Base-by-base conservation (phyloP, 1,140 invertebrate species). In the Papilio machaon region DNA sequence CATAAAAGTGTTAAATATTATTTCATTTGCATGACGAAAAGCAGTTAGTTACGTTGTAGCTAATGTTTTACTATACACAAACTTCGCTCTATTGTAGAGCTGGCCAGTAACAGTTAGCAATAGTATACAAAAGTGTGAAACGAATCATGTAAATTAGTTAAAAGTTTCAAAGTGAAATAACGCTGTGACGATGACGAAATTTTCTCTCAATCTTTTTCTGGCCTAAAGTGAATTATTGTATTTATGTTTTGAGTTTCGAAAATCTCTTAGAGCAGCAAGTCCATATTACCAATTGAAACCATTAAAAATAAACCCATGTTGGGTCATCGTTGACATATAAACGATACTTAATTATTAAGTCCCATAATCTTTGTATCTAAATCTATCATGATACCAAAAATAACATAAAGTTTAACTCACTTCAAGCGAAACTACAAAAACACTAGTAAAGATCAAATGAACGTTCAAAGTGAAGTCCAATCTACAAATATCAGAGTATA, bases 21-120 rank as follows among this genome's bases (percentile, higher is more conserved):
- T 64, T 64, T 64, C 64, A 67, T 67, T 67, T 67, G 64, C 64
- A 67, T 67, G 64, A 35, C 30, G 64, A 67, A 67, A 67, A 67
- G 64, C 64, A 1, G 10, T 67, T 67, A 67, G 64, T 67, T 67
- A 35, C 64, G 64, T 67, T 13, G 30, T 35, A 23, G 19, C 58
- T 1, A 67, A 35, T 64, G 23, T 38, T 67, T 64, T 64, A 64
- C 64, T 23, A 60, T 60, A 60, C n/a, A 35, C 30, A 15, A 35
- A 35, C 23, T 10, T 30, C 3, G 11, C 10, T 67, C 23, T 35
- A 35, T 67, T 67, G 64, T 67, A 9, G 2, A 64, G 64, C 30
- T 67, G 2, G 58, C 0, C 52, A 5, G 64, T 67, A 67, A 30
- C 58, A 60, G 19, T 58, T n/a, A 60, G 11, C 30, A 8, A 35